phyloP scores from a whole-genome alignment of 2,113 vertebrate species.

The Antidorcas marsupialis region DNA sequence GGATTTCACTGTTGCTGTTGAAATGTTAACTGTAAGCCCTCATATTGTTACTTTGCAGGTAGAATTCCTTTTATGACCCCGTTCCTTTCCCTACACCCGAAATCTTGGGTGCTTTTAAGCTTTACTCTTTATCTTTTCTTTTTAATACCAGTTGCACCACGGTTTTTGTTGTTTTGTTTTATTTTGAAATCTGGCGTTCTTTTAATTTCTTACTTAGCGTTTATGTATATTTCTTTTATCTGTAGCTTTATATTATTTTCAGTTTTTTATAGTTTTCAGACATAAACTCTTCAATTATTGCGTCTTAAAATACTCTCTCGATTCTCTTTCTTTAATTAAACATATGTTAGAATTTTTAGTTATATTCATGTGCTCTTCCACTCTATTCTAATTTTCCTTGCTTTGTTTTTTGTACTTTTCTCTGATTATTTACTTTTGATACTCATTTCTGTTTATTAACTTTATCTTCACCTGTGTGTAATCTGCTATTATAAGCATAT shows the following conservation, averaged over 20 bases:
- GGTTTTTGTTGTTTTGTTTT: background rate
- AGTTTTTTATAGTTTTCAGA: background rate
- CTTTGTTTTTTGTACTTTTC: background rate
- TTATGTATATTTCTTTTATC: background rate
- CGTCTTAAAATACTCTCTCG: background rate
- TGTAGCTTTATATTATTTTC: background rate
- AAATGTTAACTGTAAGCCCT: background rate
- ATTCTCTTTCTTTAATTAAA: background rate
- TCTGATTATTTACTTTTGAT: background rate
- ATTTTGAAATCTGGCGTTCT: background rate
- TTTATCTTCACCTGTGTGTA: background rate
- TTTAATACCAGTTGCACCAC: background rate
- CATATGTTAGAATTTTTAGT: background rate
- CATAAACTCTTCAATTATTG: background rate
- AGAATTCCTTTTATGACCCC: background rate
- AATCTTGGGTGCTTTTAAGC: background rate
- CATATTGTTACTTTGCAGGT: background rate
- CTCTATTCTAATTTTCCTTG: background rate
- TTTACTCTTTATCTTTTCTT: background rate
- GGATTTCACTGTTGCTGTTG: background rate
- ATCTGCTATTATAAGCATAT: background rate
- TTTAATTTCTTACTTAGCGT: background rate
- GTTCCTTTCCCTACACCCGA: fast-evolving
- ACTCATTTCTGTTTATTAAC: background rate
- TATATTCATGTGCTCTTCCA: background rate